Base-by-base conservation (phyloP, 2,113 vertebrate genomes). In the Prionailurus viverrinus region DNA sequence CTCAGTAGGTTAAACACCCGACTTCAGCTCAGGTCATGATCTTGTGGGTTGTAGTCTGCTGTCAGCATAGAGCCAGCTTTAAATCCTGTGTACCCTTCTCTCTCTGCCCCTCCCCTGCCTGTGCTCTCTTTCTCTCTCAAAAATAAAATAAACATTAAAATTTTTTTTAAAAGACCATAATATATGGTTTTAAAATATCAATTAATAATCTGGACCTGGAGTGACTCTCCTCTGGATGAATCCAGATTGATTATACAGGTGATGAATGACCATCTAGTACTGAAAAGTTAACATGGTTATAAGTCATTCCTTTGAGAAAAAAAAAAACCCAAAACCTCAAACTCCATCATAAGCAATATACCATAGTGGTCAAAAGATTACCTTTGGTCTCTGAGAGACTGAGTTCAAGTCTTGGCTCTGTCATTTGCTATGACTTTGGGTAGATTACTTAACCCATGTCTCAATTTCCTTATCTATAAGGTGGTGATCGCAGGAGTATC, bases 391-490 rank as follows among this genome's bases (percentile, higher is more conserved):
- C 74, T 83, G 85, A 94, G 63, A 93, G 16, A 9, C n/a, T 29
- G 58, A 89, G 41, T 92, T 74, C 81, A 78, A 27, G 89, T 55
- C 81, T 61, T 41, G 27, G 4, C 45, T 85, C 51, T 83, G 31
- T 33, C 39, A 33, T 33, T 81, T 91, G 10, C 41, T 88, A 39
- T 96, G 39, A 66, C 12, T 15, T 78, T 85, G 29, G 36, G 68
- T 89, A 68, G 85, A 53, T 41, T 53, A 89, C 45, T 65, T 89
- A 84, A 80, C 19, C 91, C 48, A 68, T 82, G 9, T 27, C 6
- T 90, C 19, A 82, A 45, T 65, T 90, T 85, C 73, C 53, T 89
- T 86, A 58, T 65, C 58, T 89, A 21, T 76, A 71, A 95, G 85
- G 15, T 81, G 25, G 33, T 55, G 27, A 76, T 51, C 31, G 33